A percentile compares a stretch with the other conserved stretches of the same genome.
phyloP scores from a whole-genome alignment of 1,140 invertebrate genomes.

The Halesus radiatus region DNA sequence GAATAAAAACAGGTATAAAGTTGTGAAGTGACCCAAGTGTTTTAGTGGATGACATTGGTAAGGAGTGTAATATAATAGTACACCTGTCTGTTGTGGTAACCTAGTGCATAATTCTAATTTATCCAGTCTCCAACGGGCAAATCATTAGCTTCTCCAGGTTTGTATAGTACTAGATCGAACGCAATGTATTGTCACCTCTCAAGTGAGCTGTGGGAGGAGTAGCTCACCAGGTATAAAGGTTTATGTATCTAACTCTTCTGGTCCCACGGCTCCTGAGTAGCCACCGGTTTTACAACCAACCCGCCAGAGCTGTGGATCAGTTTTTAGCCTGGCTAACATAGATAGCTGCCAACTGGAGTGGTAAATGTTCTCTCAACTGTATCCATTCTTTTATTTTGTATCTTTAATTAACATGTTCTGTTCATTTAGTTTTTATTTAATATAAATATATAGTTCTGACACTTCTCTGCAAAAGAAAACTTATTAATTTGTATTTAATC shows the following conservation, averaged over 20 bases:
- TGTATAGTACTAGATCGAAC: slow-evolving; percentile 10
- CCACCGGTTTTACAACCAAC: not conserved
- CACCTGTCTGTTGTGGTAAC: slow-evolving; percentile 2
- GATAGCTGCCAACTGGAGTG: slow-evolving; percentile 23
- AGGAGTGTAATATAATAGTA: not conserved
- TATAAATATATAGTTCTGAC: slow-evolving; percentile 23
- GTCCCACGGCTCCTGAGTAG: too few species aligned
- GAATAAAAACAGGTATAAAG: too few species aligned
- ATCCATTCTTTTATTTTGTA: slow-evolving; percentile 5
- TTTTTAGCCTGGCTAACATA: not conserved
- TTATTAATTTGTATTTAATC: slow-evolving; percentile 14
- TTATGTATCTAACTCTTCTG: not conserved
- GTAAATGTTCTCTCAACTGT: slow-evolving; percentile 16
- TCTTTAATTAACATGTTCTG: slow-evolving; percentile 2
- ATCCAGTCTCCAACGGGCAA: slow-evolving; percentile 34
- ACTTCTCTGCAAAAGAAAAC: slow-evolving; percentile 17
- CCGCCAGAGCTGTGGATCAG: not conserved
- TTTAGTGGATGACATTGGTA: slow-evolving; percentile 20
- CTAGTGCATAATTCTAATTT: slow-evolving; percentile 25
- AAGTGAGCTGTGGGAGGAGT: slow-evolving; percentile 1
- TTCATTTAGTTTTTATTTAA: slow-evolving; percentile 19
- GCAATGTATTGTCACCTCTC: not conserved
- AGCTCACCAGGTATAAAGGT: not conserved
- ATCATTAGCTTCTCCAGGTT: slow-evolving; percentile 35
- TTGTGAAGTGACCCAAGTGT: slow-evolving; percentile 3